A percentile compares a stretch with the other conserved stretches of the same genome.
phyloP scores from a whole-genome alignment of 2,113 vertebrate genomes.

The Neopipo cinnamomea region DNA sequence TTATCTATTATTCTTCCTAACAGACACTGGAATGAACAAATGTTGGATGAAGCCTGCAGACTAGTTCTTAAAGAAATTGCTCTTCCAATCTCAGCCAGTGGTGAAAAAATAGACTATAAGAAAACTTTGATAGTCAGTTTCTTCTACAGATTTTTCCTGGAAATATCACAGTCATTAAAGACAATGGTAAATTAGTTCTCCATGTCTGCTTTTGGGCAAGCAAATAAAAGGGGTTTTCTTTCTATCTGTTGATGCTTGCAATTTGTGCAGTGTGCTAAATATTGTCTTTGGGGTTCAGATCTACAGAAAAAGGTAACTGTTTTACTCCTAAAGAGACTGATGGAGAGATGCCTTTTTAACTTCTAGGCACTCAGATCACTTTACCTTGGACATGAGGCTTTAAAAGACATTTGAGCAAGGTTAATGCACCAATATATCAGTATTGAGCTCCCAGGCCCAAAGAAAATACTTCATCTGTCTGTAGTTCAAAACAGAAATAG shows the following conservation, averaged over 20 bases:
- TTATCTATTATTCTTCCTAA: neutral
- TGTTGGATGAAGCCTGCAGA: slow-evolving; percentile 79
- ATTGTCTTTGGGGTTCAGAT: neutral
- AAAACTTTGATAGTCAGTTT: slow-evolving; percentile 85
- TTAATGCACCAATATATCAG: neutral
- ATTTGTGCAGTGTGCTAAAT: neutral
- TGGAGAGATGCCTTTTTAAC: neutral
- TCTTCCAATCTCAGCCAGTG: slow-evolving; percentile 67
- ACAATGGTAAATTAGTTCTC: slow-evolving; percentile 31
- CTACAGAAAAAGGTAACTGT: neutral
- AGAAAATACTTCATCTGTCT: neutral
- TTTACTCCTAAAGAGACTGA: neutral
- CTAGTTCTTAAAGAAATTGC: slow-evolving; percentile 81
- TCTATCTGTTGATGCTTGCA: neutral
- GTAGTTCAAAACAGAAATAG: neutral
- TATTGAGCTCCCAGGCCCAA: neutral
- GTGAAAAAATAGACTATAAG: slow-evolving; percentile 81
- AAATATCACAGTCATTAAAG: slow-evolving; percentile 77
- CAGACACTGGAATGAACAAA: slow-evolving; percentile 81
- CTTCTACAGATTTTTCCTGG: slow-evolving; percentile 88
- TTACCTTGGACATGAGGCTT: neutral
- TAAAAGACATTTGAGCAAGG: neutral
- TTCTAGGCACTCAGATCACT: neutral
- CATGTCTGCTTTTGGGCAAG: neutral
- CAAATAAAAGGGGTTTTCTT: neutral